Percentiles rank a stretch among this genome's conserved stretches.
Evolutionary conservation across 2,888 invertebrate species (phyloP).

Genomic region (Graphium colonna): DNA sequence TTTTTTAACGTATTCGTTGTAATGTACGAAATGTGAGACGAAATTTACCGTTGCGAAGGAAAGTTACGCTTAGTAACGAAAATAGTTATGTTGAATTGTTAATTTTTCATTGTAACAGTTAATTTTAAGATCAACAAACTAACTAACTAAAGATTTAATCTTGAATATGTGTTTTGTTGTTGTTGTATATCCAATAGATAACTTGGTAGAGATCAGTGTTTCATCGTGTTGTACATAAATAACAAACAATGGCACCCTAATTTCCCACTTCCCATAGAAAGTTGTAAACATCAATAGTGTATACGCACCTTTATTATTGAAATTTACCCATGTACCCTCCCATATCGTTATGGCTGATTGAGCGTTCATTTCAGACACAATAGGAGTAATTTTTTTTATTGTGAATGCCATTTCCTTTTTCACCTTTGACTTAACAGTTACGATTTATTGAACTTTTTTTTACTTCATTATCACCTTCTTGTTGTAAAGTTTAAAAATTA

Average conservation of each 20-base stretch:
- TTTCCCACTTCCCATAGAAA: constrained; percentile 61
- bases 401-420: neutral
- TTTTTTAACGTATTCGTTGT: constrained; percentile 40
- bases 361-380: constrained; percentile 12
- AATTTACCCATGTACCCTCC: constrained; percentile 27
- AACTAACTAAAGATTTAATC: too few species aligned
- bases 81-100: constrained; percentile 41
- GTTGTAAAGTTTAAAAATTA: too few species aligned
- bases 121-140: too few species aligned
- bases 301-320: constrained; percentile 36
- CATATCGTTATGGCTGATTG: constrained; percentile 26
- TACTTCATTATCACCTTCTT: too few species aligned
- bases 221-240: neutral
- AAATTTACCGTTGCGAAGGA: constrained; percentile 66
- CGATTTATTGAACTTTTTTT: too few species aligned
- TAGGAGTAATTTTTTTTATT: constrained; percentile 6
- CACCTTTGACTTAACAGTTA: neutral
- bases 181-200: too few species aligned
- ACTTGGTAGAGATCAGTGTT: neutral
- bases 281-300: constrained; percentile 51
- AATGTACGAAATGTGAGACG: constrained; percentile 37
- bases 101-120: constrained; percentile 45
- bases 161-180: too few species aligned
- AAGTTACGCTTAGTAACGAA: constrained; percentile 49
- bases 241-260: constrained; percentile 41